Evolutionary conservation across 2,113 vertebrate genomes (phyloP).

Genomic region (Tragelaphus imberbis): DNA sequence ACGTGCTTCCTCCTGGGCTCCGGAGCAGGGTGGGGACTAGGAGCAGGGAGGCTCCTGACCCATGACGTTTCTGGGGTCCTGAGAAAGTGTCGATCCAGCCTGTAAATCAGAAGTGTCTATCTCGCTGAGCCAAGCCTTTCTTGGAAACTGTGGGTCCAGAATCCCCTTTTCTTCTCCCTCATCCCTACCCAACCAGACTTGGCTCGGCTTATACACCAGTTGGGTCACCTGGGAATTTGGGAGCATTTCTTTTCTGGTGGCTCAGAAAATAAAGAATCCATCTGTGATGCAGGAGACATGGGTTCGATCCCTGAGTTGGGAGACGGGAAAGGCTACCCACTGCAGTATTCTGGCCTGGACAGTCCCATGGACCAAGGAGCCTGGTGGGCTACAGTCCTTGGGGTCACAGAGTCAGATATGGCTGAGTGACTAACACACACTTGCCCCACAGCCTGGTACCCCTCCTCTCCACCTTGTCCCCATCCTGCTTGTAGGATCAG

Average conservation of each 20-base stretch:
- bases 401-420: background rate
- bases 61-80: background rate
- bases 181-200: background rate
- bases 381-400: background rate
- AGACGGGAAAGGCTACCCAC: background rate
- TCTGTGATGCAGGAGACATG: background rate
- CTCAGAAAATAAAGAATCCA: background rate
- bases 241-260: background rate
- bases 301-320: background rate
- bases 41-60: background rate
- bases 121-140: background rate
- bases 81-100: background rate
- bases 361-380: background rate
- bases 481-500: too few relatives aligned
- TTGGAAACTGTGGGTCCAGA: background rate
- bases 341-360: background rate
- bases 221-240: background rate
- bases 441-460: background rate
- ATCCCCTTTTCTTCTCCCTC: background rate
- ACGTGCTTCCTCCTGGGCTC: background rate
- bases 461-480: background rate
- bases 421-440: background rate
- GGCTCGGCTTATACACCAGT: background rate
- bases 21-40: accelerated
- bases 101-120: background rate